Evolutionary conservation across 2,113 vertebrate species (phyloP).

Genomic region (Actinemys pallida): DNA sequence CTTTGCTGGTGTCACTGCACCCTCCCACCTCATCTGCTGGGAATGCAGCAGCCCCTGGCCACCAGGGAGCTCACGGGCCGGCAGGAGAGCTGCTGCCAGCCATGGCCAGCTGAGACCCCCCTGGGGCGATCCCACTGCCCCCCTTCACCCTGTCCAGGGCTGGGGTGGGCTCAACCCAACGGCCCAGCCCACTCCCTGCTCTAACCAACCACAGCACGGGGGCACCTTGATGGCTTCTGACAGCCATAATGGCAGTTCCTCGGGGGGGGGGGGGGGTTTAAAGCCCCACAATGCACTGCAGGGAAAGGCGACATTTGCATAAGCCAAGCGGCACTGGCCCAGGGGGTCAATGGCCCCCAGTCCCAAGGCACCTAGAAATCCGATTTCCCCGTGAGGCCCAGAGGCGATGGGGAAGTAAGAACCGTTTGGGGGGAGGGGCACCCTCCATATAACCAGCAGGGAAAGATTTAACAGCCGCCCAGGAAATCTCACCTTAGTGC

Average conservation of each 20-base stretch:
- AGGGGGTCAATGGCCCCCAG: neutral
- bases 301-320: neutral
- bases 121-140: too few species aligned
- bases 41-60: neutral
- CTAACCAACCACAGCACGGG: neutral
- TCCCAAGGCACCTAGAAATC: neutral
- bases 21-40: neutral
- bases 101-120: neutral
- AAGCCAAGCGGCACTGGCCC: neutral
- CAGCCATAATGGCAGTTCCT: neutral
- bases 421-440: neutral
- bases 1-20: neutral
- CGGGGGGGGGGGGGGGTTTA: neutral
- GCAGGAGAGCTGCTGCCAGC: neutral
- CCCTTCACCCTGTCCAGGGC: neutral
- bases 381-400: rapidly evolving
- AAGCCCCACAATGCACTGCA: neutral
- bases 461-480: neutral
- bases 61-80: neutral
- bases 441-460: neutral
- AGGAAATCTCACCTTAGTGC: neutral
- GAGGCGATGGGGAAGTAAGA: conserved; percentile 65
- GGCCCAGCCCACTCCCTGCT: neutral
- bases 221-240: neutral
- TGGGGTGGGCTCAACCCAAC: neutral